Percentiles rank a stretch among this genome's conserved stretches.
phyloP scores from a whole-genome alignment of 2,888 invertebrate genomes.

The Eretmocerus hayati region DNA sequence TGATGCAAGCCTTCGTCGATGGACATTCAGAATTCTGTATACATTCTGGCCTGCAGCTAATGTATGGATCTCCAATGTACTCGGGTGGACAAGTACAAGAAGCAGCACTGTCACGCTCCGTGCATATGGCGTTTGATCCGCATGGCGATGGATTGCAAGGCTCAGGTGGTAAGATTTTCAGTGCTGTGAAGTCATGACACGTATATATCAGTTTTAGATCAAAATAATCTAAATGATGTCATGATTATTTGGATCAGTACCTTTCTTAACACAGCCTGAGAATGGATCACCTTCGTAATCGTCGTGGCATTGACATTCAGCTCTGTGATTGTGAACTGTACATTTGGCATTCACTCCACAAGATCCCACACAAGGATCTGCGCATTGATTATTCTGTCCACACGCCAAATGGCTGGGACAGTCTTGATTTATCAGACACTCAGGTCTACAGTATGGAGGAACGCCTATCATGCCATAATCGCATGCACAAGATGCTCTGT shows the following conservation, averaged over 20 bases:
- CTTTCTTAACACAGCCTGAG: conserved; percentile 59
- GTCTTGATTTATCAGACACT: conserved; percentile 71
- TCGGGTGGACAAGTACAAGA: conserved; percentile 76
- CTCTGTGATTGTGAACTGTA: conserved; percentile 66
- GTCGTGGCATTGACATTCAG: conserved; percentile 65
- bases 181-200: conserved; percentile 3
- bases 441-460: conserved; percentile 71
- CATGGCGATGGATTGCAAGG: conserved; percentile 82
- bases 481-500: conserved; percentile 67
- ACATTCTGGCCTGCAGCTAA: conserved; percentile 82
- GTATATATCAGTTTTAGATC: background rate
- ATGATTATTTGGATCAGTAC: conserved; percentile 8
- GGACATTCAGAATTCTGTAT: conserved; percentile 80
- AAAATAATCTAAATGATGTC: background rate
- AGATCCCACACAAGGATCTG: conserved; percentile 69
- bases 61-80: conserved; percentile 80
- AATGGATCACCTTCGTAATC: conserved; percentile 78
- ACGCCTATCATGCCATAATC: conserved; percentile 68
- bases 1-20: conserved; percentile 67
- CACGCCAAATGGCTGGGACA: conserved; percentile 70
- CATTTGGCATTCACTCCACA: conserved; percentile 74
- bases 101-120: conserved; percentile 71
- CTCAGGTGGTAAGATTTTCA: conserved; percentile 26
- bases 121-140: conserved; percentile 79
- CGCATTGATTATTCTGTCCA: conserved; percentile 60